Evolutionary conservation across 2,113 vertebrate species (phyloP).

Genomic region (Strix uralensis): DNA sequence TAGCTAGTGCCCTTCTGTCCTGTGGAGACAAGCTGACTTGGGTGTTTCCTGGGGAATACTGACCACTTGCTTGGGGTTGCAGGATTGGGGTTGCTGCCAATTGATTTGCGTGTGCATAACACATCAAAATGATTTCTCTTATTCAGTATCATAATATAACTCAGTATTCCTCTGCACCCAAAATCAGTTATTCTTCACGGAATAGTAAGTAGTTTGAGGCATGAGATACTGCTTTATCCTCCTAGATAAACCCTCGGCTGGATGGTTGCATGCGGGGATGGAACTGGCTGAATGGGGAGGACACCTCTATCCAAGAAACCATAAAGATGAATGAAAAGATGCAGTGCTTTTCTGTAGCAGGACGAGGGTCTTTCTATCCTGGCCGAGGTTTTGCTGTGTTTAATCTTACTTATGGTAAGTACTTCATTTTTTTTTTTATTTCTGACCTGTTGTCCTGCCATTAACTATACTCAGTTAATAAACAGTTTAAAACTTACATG

Average conservation of each 20-base stretch:
- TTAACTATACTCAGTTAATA: not conserved
- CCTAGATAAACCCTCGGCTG: constrained; percentile 91
- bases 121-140: fast-evolving
- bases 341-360: constrained; percentile 87
- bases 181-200: not conserved
- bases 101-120: not conserved
- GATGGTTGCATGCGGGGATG: constrained; percentile 93
- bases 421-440: not conserved
- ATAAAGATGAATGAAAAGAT: constrained; percentile 85
- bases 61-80: not conserved
- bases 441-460: not conserved
- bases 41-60: not conserved
- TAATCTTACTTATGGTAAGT: constrained; percentile 84
- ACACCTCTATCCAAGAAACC: constrained; percentile 87
- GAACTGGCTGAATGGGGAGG: constrained; percentile 92
- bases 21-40: not conserved
- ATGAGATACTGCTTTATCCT: not conserved
- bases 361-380: constrained; percentile 86
- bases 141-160: not conserved
- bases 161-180: not conserved
- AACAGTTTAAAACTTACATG: not conserved
- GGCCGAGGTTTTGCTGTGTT: constrained; percentile 87
- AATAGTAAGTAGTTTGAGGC: not conserved
- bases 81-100: fast-evolving
- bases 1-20: not conserved